Base-by-base conservation (phyloP, 2,888 invertebrate genomes). In the Polyommatus iphigenia region DNA sequence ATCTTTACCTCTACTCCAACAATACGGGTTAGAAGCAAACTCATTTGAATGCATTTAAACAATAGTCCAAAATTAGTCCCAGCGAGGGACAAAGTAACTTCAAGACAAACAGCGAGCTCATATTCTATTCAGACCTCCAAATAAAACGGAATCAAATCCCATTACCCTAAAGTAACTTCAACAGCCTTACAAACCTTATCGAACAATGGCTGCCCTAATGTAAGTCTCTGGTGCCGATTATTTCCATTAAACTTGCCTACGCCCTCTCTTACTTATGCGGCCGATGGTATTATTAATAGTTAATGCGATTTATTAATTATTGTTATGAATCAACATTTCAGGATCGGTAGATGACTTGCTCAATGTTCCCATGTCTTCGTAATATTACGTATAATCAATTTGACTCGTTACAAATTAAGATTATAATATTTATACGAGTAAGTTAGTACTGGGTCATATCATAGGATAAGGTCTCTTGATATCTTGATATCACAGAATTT, bases 171-270 rank as follows among this genome's bases (percentile, higher is more conserved):
- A 80, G 73, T 76, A 71, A 79, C 62, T 79, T 62, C 75, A 67
- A 79, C 79, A 73, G 79, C 78, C 75, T 80, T 80, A 81, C 80
- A 79, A 79, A 81, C 81, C 76, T 81, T 81, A 80, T 79, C 82
- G 81, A 81, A 83, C 81, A 82, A 81, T 81, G 79, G 81, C 78
- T 78, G 79, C 77, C 79, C 79, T 80, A 79, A 79, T 76, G 80
- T 81, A 81, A 81, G 80, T 80, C 79, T 81, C 80, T 82, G 79
- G 78, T 76, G 79, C 80, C 79, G 78, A 71, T 79, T 78, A 78
- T 80, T 80, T 79, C 81, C 80, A 81, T 82, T 81, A 82, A 81
- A 77, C 78, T 79, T 81, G 80, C 81, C 82, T 80, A 82, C 82
- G 81, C 81, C 71, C 79, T 81, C 80, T 71, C 71, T 77, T 80